Evolutionary conservation across 2,113 vertebrate species (phyloP).

Genomic region (Synodontis membranacea): DNA sequence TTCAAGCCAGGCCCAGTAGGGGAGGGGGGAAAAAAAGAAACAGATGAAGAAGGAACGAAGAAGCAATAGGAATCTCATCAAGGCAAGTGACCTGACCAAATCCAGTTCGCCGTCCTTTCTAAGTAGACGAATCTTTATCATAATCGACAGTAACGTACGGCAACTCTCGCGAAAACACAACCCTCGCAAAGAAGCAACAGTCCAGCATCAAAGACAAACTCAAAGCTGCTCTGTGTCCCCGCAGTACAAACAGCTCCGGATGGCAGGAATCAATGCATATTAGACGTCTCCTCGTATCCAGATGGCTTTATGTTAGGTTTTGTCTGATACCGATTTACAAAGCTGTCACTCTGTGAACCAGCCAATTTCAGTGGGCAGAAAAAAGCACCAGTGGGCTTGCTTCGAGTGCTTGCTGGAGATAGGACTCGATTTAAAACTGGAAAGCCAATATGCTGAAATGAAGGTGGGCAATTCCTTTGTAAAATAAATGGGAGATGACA

Average conservation of each 20-base stretch:
- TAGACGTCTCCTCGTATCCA: slow-evolving; percentile 29
- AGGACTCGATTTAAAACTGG: slow-evolving; percentile 6
- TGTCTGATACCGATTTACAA: slow-evolving; percentile 17
- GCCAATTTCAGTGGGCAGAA: slow-evolving; percentile 32
- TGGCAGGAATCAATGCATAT: slow-evolving; percentile 35
- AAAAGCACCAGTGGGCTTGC: slow-evolving; percentile 10
- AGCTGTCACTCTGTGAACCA: neutral
- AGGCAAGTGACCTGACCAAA: neutral
- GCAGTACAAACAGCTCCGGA: slow-evolving; percentile 32
- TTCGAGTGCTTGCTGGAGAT: slow-evolving; percentile 15
- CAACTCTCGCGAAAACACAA: slow-evolving; percentile 12
- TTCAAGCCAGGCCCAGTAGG: neutral
- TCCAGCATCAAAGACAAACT: slow-evolving; percentile 47
- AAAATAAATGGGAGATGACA: slow-evolving; percentile 33
- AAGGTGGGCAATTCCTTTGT: slow-evolving; percentile 40
- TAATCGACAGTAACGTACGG: slow-evolving; percentile 1
- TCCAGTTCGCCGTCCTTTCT: neutral
- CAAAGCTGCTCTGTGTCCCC: slow-evolving; percentile 15
- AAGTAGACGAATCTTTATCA: slow-evolving; percentile 9
- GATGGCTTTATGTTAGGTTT: slow-evolving; percentile 17
- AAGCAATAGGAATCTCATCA: slow-evolving; percentile 14
- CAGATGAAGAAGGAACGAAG: slow-evolving; percentile 51
- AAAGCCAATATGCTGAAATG: slow-evolving; percentile 9
- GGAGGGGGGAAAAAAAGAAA: neutral
- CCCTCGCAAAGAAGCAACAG: slow-evolving; percentile 26